Evolutionary conservation across 2,797 vertebrate genomes (phyloP), one percentile per base, ranked within the genome.

Genomic region (Pelobates cultripes): DNA sequence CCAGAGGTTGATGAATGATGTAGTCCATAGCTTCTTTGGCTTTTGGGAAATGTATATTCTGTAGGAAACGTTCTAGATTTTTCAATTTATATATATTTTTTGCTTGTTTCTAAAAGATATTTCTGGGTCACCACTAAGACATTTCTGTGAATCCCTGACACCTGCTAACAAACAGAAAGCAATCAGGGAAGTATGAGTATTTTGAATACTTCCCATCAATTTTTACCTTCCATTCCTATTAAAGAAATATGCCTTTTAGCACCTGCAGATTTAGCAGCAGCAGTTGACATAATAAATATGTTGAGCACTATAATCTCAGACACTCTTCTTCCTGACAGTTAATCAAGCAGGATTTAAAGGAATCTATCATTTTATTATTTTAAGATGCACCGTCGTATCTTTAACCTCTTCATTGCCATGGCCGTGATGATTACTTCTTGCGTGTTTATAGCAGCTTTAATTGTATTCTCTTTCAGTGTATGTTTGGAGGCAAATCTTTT

Each of bases 191-290:
- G 17, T 40, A 64, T 28, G 61, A 3, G n/a, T 17, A 64, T 40
- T 64, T 64, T 40, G 28, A 64, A 64, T 64, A 64, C 61, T 64
- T 64, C 17, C 28, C 61, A 64, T 64, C 61, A 64, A 64, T 64
- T 64, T 64, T 64, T 64, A 28, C 61, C 61, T 64, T 64, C 61
- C 61, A 7, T 64, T 64, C 61, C 28, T 14, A 57, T 64, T 64
- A 64, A 64, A 64, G 13, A 64, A 41, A 64, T 28, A 64, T 64
- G 61, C 28, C 61, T 64, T 40, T 64, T 64, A 64, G n/a, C 61
- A 64, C 61, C 61, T 64, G 61, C 61, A 64, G 61, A 28, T 64
- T 64, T 57, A 57, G 55, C 61, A 40, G 61, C 61, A 7, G 61
- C 28, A 40, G 61, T 64, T 64, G 61, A 64, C 61, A 64, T 64